These are phyloP conservation scores for Istiophorus platypterus DNA, from an alignment of 2,113 vertebrate genomes.

Conservation along the genomic window DNA sequence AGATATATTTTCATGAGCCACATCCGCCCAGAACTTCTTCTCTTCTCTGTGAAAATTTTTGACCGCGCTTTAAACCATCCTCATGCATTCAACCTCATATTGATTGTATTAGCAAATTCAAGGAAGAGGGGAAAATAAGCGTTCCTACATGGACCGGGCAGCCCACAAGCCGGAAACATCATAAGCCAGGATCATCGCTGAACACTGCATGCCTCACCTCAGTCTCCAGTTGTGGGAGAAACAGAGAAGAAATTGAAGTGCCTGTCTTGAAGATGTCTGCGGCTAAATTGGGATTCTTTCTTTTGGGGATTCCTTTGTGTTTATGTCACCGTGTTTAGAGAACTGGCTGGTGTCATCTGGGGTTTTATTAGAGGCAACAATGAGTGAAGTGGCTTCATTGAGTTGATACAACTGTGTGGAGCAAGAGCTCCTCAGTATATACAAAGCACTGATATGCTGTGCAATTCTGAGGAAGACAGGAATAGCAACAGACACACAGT, in stretches of 20 bases:
- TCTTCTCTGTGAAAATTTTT: constrained; percentile 23
- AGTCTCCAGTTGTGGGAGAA: constrained; percentile 32
- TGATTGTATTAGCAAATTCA: constrained; percentile 52
- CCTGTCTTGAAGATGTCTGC: constrained; percentile 47
- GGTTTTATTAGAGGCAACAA: constrained; percentile 43
- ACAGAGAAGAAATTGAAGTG: constrained; percentile 17
- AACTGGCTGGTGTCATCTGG: constrained; percentile 45
- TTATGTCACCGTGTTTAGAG: constrained; percentile 45
- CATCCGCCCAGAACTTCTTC: constrained; percentile 27
- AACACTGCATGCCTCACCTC: constrained; percentile 28
- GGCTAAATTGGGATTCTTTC: constrained; percentile 49
- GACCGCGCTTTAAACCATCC: constrained; percentile 14
- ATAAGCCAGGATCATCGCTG: constrained; percentile 24
- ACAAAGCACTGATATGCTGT: constrained; percentile 17
- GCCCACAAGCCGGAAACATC: constrained; percentile 42
- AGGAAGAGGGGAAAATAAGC: constrained; percentile 37
- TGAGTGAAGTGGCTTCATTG: constrained; percentile 41
- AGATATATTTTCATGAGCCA: constrained; percentile 26
- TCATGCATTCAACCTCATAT: constrained; percentile 21
- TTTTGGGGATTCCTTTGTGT: constrained; percentile 61
- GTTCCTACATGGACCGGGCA: constrained; percentile 54
- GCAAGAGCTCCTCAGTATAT: constrained; percentile 24
- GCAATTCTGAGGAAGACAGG: constrained; percentile 42
- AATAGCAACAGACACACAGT: constrained; percentile 61
- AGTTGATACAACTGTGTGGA: constrained; percentile 28